Base-by-base conservation (phyloP, 2,113 vertebrate genomes). In the Triplophysa rosa region DNA sequence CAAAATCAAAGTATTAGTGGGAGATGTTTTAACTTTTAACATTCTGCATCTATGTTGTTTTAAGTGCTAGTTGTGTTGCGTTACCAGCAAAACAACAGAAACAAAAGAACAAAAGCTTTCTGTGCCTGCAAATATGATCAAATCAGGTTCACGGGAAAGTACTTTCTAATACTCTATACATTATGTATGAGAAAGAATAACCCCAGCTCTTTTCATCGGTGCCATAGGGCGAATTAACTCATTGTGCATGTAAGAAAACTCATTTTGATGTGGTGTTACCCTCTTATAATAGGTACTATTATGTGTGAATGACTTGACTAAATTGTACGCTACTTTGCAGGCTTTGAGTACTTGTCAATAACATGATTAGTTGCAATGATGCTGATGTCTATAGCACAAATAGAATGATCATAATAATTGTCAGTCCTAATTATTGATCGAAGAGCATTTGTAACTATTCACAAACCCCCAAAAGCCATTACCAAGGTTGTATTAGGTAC, bases 371-470 rank as follows among this genome's bases (percentile, higher is more conserved):
- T 65, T 49, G 77, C 84, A 62, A 79, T 65, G 87, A 90, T 86
- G 77, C 73, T 77, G 83, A 87, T 63, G 63, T 81, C 89, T 83
- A 83, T 86, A 73, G 86, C 82, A 86, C 79, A 88, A 89, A 92
- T 89, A 89, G 86, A 85, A 82, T 88, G 85, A 84, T 87, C 80
- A 89, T 89, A 88, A 90, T 78, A 70, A 84, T 90, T 89, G 83
- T 80, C 84, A 72, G 87, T 87, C 88, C n/a, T 0, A 84, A 83
- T 87, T 86, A 86, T 84, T 77, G 89, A 89, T 89, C 86, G 78
- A 86, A 69, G 86, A 81, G 74, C 42, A 40, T 85, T 83, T 72
- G 6, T 70, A 89, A 87, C 85, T 84, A 86, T 83, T 88, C 10
- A 56, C 71, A 83, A 82, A 77, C 74, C 62, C 69, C 82, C 88